Conservation (phyloP, 2,888 invertebrate genomes). For the Apomyelois bistriatella region DNA sequence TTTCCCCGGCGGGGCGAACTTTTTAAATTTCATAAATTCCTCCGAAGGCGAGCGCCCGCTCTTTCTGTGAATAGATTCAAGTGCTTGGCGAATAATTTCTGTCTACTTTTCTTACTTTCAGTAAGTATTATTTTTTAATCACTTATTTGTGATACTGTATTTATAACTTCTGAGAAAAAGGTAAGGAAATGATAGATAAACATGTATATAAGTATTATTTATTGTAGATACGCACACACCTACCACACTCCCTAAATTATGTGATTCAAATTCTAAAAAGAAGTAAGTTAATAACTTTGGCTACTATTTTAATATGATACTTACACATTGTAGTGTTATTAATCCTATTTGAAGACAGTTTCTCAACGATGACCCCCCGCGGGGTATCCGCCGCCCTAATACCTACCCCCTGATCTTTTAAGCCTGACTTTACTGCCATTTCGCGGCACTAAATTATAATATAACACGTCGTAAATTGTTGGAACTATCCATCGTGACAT, state of each 20-base stretch:
- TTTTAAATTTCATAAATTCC: slow-evolving; percentile 73
- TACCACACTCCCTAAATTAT: no score
- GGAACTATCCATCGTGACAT: slow-evolving; percentile 70
- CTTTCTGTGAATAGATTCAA: slow-evolving; percentile 1
- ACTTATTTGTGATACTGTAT: background rate
- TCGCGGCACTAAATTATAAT: slow-evolving; percentile 76
- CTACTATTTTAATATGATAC: no score
- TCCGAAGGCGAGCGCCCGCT: background rate
- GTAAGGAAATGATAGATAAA: no score
- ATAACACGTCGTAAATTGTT: slow-evolving; percentile 76
- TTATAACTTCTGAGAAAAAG: background rate
- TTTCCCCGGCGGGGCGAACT: slow-evolving; percentile 63
- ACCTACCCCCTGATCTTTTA: slow-evolving; percentile 63
- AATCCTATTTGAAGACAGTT: background rate
- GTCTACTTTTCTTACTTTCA: background rate
- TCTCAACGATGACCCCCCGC: slow-evolving; percentile 12
- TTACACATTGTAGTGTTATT: background rate
- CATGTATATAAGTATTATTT: no score
- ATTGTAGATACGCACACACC: no score
- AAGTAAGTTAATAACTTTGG: no score
- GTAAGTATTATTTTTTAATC: no score
- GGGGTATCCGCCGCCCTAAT: slow-evolving; percentile 18
- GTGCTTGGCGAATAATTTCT: slow-evolving; percentile 15
- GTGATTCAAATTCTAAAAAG: no score
- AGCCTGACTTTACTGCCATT: slow-evolving; percentile 69